Base-by-base conservation (phyloP, 2,888 invertebrate genomes). In the Penaeus monodon region DNA sequence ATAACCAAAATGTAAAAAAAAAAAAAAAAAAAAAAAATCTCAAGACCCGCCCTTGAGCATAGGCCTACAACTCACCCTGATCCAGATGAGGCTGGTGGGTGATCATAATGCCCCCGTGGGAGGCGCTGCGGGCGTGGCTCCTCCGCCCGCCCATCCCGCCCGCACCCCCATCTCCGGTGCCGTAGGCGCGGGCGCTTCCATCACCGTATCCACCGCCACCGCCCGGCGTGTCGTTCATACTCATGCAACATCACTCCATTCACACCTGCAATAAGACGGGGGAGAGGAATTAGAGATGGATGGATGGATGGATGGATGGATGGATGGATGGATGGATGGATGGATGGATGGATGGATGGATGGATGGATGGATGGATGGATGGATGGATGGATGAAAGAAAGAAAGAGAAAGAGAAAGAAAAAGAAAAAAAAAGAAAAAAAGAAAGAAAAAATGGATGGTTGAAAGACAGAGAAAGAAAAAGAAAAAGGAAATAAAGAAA, bases 101-200 rank as follows among this genome's bases (percentile, higher is more conserved):
- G 78, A 92, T 91, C 33, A 94, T 93, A 49, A 94, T 94, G 88
- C 96, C 96, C 84, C 91, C 91, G 88, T 97, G 97, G 92, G 97
- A 97, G 91, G 96, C 95, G 91, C 97, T 97, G 90, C 97, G 94
- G 90, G 95, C 95, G 92, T 97, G 97, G 1, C 93, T 93, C 89
- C 82, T 49, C 82, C 82, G 70, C 70, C 73, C 33, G 27, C 57
- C 80, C 64, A 73, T 27, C 27, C 27, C n/a, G 70, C 68, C 49
- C 68, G 49, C 66, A 70, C 70, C 70, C 70, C 70, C 70, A 29
- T 29, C 70, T 24, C 70, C 64, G 73, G 49, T 49, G 82, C 73
- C 74, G 76, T 74, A 74, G 76, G 83, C 73, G 74, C 29, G 44
- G 83, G 83, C 73, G 83, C 49, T 49, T 38, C 63, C 85, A 85